phyloP scores from a whole-genome alignment of 2,888 invertebrate species.

The Laspeyria flexula region DNA sequence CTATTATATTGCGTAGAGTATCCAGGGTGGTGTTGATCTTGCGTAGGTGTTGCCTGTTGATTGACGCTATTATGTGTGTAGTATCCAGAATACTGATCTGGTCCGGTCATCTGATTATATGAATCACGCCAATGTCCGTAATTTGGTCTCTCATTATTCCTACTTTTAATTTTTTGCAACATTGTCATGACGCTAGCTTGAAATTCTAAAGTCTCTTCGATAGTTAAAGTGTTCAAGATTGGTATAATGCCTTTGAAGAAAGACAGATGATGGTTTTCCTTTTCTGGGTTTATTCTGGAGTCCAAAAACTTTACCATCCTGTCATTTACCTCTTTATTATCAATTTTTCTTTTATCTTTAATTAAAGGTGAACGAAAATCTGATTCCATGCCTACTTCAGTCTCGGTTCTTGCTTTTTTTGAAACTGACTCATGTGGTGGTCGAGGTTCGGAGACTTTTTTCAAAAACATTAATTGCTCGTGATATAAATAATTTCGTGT shows the following conservation, averaged over 20 bases:
- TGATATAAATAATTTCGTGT: slow-evolving; percentile 39
- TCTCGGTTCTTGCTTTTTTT: slow-evolving; percentile 17
- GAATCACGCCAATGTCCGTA: slow-evolving; percentile 17
- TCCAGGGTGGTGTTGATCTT: neutral
- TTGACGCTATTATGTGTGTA: neutral
- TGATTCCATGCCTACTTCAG: slow-evolving; percentile 18
- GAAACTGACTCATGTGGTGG: slow-evolving; percentile 8
- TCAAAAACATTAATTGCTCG: slow-evolving; percentile 41
- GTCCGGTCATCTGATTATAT: neutral
- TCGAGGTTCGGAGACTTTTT: slow-evolving; percentile 32
- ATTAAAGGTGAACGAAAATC: slow-evolving; percentile 22
- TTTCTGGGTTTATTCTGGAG: neutral
- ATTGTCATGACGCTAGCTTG: slow-evolving; percentile 35
- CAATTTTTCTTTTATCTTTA: slow-evolving; percentile 19
- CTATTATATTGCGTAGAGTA: neutral
- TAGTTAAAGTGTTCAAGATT: slow-evolving; percentile 1
- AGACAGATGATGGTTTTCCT: neutral
- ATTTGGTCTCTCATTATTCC: slow-evolving; percentile 38
- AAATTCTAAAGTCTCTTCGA: slow-evolving; percentile 25
- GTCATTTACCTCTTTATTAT: neutral
- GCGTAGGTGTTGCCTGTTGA: too few species aligned
- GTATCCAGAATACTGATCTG: neutral
- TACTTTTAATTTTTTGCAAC: slow-evolving; percentile 40
- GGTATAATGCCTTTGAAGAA: neutral
- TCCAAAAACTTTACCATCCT: neutral